Conservation (phyloP, 2,797 vertebrate species). For the Meriones psammophilus region DNA sequence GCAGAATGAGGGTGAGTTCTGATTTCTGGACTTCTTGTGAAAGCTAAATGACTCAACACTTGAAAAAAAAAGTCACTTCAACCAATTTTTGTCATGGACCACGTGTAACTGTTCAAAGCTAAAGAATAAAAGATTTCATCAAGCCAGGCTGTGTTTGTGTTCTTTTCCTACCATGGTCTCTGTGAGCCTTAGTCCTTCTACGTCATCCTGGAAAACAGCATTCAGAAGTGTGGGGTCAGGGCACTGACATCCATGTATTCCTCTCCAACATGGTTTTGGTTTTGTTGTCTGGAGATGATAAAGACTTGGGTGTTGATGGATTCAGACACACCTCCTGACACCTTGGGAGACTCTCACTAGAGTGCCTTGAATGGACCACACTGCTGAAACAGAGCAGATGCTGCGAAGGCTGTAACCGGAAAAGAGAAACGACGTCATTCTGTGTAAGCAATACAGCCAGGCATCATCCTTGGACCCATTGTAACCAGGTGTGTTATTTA, state of each 20-base stretch:
- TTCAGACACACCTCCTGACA: neutral
- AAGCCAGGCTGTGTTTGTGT: neutral
- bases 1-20: neutral
- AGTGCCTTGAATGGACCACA: neutral
- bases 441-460: neutral
- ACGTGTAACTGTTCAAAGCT: conserved; percentile 15
- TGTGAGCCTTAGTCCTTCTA: neutral
- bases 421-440: conserved; percentile 5
- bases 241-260: neutral
- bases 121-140: neutral
- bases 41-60: neutral
- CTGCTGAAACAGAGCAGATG: neutral
- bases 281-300: neutral
- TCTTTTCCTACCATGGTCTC: neutral
- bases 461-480: neutral
- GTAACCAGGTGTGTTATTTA: neutral
- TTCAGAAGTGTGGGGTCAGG: neutral
- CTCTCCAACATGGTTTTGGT: neutral
- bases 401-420: neutral
- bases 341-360: neutral
- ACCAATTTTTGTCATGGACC: neutral
- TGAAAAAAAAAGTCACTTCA: neutral
- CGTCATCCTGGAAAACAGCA: neutral
- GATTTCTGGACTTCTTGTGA: neutral
- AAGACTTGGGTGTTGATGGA: neutral